A percentile compares a stretch with the other conserved stretches of the same genome.
Evolutionary conservation across 2,888 invertebrate genomes (phyloP).

Genomic region (Drosophila kuntzei): DNA sequence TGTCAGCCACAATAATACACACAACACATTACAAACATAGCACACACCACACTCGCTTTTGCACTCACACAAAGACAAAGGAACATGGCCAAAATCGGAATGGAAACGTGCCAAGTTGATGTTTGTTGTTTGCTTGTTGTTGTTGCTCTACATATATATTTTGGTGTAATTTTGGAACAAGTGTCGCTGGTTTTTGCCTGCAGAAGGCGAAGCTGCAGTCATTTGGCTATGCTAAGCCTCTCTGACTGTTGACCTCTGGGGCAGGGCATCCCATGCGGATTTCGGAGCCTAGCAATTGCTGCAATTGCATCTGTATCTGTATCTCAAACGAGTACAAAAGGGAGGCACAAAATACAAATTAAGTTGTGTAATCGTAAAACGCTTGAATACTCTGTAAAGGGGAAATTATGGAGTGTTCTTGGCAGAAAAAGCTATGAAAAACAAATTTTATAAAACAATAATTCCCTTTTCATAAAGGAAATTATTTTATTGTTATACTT

Average conservation of each 20-base stretch:
- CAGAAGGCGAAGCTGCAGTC: conserved; percentile 27
- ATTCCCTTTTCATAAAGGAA: neutral
- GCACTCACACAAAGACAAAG: conserved; percentile 34
- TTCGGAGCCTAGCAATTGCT: conserved; percentile 1
- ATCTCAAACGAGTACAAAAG: conserved; percentile 1
- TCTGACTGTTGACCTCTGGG: conserved; percentile 51
- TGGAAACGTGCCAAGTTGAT: conserved; percentile 79
- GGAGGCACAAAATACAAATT: conserved; percentile 38
- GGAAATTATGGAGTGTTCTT: neutral
- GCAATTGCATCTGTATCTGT: conserved; percentile 8
- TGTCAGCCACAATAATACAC: conserved; percentile 31
- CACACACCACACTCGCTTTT: neutral
- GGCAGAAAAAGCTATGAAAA: no score
- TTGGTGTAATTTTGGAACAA: conserved; percentile 75
- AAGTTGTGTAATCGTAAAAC: conserved; percentile 51
- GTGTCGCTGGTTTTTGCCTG: conserved; percentile 53
- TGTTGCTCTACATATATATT: conserved; percentile 26
- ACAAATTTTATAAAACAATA: no score
- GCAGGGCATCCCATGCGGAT: conserved; percentile 4
- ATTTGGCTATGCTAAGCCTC: conserved; percentile 37
- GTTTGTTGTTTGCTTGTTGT: conserved; percentile 36
- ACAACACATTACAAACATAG: conserved; percentile 15
- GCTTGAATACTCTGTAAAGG: conserved; percentile 21
- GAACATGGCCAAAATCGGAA: conserved; percentile 68
- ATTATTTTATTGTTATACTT: neutral